These are phyloP conservation scores for Diogma glabrata DNA, from an alignment of 2,888 invertebrate species.

Conservation along the genomic window DNA sequence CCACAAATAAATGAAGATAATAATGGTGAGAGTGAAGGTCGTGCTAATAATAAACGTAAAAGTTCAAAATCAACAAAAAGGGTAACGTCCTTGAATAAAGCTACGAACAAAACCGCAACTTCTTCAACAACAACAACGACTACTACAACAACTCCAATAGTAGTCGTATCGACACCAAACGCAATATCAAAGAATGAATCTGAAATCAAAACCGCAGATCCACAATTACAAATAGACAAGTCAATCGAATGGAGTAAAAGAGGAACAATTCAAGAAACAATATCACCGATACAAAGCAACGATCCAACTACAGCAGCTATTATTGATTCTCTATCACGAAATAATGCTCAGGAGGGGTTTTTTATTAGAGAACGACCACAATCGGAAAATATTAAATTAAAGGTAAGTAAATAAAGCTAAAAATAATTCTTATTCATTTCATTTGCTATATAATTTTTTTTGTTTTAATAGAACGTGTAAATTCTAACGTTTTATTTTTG, in stretches of 20 bases:
- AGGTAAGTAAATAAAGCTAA: too few species aligned
- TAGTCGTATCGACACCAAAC: constrained; percentile 19
- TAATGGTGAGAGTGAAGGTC: constrained; percentile 7
- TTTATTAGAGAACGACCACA: constrained; percentile 20
- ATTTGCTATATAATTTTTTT: too few species aligned
- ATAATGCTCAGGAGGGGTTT: constrained; percentile 34
- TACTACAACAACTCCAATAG: constrained; percentile 22
- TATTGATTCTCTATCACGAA: constrained; percentile 31
- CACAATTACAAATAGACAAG: constrained; percentile 14
- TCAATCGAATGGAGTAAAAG: background rate
- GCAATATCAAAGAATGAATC: constrained; percentile 20
- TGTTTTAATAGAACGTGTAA: too few species aligned
- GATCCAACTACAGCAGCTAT: constrained; percentile 35
- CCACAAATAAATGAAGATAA: background rate
- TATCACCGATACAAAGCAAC: constrained; percentile 30
- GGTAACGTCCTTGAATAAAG: constrained; percentile 4
- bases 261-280: constrained; percentile 12
- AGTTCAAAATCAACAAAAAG: constrained; percentile 10
- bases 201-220: constrained; percentile 13
- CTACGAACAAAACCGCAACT: constrained; percentile 8
- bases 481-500: too few species aligned
- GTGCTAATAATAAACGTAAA: constrained; percentile 1
- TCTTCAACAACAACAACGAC: constrained; percentile 18
- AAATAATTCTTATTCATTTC: too few species aligned
- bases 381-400: constrained; percentile 8